Evolutionary conservation across 2,888 invertebrate species (phyloP).

Genomic region (Temnothorax unifasciatus): DNA sequence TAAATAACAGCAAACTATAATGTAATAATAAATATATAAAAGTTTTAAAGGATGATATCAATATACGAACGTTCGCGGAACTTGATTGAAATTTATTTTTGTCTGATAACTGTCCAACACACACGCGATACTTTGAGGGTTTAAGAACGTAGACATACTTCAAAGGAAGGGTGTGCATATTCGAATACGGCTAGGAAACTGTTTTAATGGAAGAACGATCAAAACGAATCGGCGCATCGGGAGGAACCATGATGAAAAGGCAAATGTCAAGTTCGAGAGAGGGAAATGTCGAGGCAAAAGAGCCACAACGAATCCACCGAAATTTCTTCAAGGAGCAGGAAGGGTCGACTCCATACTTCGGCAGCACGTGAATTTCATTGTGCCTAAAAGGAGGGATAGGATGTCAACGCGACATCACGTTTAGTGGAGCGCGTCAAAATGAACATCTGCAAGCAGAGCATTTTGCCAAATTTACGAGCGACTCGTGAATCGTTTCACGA

Average conservation of each 20-base stretch:
- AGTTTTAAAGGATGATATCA: background rate
- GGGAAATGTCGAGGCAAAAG: conserved; percentile 37
- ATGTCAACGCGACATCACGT: conserved; percentile 73
- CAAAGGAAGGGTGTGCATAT: conserved; percentile 36
- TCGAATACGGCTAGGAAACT: conserved; percentile 51
- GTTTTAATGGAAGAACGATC: conserved; percentile 70
- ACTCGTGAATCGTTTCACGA: conserved; percentile 65
- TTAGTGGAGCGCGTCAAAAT: conserved; percentile 76
- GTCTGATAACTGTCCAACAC: conserved; percentile 1
- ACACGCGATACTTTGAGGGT: conserved; percentile 32
- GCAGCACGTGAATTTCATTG: conserved; percentile 63
- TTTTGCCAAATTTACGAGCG: conserved; percentile 76
- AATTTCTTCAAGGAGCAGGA: conserved; percentile 65
- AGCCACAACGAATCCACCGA: conserved; percentile 63
- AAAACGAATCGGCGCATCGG: conserved; percentile 54
- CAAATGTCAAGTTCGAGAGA: conserved; percentile 63
- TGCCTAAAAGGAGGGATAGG: conserved; percentile 40
- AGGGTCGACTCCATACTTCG: conserved; percentile 64
- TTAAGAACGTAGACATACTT: conserved; percentile 19
- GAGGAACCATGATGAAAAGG: conserved; percentile 64
- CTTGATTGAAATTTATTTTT: conserved; percentile 25
- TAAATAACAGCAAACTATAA: background rate
- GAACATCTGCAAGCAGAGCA: conserved; percentile 75
- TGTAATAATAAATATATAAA: conserved; percentile 8
- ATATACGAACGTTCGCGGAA: conserved; percentile 23